A percentile compares a stretch with the other conserved stretches of the same genome.
Evolutionary conservation across 23 tunicate genomes (phyloP).

Genomic region (Phallusia fumigata): DNA sequence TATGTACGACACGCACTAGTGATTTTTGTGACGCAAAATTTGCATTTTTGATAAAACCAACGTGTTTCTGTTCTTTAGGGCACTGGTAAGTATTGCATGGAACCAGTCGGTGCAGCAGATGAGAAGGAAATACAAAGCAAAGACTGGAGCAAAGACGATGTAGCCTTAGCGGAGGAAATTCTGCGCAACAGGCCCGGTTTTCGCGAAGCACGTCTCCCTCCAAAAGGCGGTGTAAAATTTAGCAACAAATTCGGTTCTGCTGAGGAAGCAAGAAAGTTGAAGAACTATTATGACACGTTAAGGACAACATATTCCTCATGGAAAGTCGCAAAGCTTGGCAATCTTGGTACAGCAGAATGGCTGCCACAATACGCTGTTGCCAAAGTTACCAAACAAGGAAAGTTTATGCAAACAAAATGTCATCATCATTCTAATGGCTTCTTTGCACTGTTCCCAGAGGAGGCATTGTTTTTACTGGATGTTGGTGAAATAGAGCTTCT

Average conservation of each 20-base stretch:
- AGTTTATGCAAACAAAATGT: slow-evolving; percentile 76
- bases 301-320: slow-evolving; percentile 21
- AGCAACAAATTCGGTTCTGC: slow-evolving; percentile 8
- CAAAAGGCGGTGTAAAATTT: slow-evolving; percentile 75
- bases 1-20: neutral
- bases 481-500: slow-evolving; percentile 77
- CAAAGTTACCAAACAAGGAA: slow-evolving; percentile 66
- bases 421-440: slow-evolving; percentile 56
- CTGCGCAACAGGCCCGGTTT: slow-evolving; percentile 39
- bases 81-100: neutral
- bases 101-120: neutral
- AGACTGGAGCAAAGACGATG: slow-evolving; percentile 8
- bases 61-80: neutral
- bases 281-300: slow-evolving; percentile 36
- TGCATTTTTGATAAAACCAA: neutral
- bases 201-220: neutral
- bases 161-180: slow-evolving; percentile 32
- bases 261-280: slow-evolving; percentile 17
- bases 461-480: slow-evolving; percentile 79
- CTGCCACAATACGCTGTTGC: slow-evolving; percentile 56
- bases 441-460: slow-evolving; percentile 68
- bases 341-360: slow-evolving; percentile 82
- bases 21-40: slow-evolving; percentile 2
- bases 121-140: neutral
- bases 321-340: slow-evolving; percentile 67